Conservation (phyloP, 2,797 vertebrate species). For the Phyllotis vaccarum region DNA sequence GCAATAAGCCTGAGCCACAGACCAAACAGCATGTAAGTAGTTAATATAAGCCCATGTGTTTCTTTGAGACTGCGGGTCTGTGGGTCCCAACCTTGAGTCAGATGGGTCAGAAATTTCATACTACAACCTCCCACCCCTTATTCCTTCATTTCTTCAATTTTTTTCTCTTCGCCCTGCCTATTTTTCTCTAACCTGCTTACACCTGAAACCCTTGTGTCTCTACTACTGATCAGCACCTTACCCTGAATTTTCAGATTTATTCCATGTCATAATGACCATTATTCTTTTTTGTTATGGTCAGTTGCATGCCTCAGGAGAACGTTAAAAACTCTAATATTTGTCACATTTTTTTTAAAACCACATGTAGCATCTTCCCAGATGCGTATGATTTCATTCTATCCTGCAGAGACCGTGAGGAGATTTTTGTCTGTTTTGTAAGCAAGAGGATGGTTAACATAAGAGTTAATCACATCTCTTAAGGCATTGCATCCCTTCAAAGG, state of each 20-base stretch:
- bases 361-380: background rate
- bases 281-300: background rate
- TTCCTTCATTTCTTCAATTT: background rate
- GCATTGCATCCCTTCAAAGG: background rate
- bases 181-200: background rate
- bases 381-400: background rate
- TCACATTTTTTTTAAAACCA: background rate
- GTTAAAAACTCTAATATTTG: background rate
- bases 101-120: too few relatives aligned
- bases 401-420: background rate
- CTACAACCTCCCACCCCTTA: too few relatives aligned
- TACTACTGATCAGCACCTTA: background rate
- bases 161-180: background rate
- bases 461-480: conserved; percentile 19
- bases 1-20: too few relatives aligned
- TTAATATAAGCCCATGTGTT: too few relatives aligned
- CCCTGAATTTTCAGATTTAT: background rate
- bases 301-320: background rate
- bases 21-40: too few relatives aligned
- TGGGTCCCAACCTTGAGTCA: too few relatives aligned
- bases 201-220: background rate
- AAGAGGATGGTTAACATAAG: conserved; percentile 35
- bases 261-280: background rate
- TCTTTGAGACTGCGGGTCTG: too few relatives aligned
- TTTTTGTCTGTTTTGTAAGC: conserved; percentile 31